phyloP scores from a whole-genome alignment of 2,113 vertebrate genomes.

The Bambusicola thoracicus region DNA sequence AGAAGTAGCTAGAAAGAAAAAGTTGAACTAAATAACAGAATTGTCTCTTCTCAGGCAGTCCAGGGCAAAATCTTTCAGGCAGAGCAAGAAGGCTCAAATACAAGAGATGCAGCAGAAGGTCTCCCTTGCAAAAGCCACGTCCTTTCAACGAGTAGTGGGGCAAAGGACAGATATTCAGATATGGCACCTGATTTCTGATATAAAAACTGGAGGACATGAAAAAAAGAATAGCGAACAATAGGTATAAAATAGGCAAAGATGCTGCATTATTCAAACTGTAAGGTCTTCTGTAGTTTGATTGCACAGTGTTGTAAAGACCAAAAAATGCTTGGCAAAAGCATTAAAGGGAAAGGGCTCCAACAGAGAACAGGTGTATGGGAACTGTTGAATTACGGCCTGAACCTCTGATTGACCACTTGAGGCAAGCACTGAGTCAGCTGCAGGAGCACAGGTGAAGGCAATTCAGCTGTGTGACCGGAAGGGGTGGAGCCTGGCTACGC shows the following conservation, averaged over 20 bases:
- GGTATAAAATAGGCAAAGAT: background rate
- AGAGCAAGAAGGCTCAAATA: background rate
- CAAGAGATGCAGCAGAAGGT: background rate
- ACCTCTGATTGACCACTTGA: too few relatives aligned
- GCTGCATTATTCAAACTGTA: background rate
- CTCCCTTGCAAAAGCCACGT: background rate
- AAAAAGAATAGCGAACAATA: background rate
- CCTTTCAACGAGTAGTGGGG: background rate
- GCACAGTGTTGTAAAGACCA: background rate
- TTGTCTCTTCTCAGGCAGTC: background rate
- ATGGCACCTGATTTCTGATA: background rate
- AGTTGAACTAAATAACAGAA: background rate
- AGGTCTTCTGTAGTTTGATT: background rate
- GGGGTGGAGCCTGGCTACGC: too few relatives aligned
- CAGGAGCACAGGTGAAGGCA: too few relatives aligned
- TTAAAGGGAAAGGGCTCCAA: background rate
- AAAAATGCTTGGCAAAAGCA: background rate
- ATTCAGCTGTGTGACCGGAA: too few relatives aligned
- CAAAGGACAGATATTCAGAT: background rate
- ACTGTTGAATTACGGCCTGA: too few relatives aligned
- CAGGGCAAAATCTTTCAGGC: background rate
- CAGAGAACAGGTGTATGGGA: too few relatives aligned
- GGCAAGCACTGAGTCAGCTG: too few relatives aligned
- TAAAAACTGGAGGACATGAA: background rate
- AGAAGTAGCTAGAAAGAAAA: background rate